Percentiles rank a stretch among this genome's conserved stretches.
These are phyloP conservation scores for Patella caerulea DNA, from an alignment of 2,888 invertebrate genomes.

Conservation along the genomic window DNA sequence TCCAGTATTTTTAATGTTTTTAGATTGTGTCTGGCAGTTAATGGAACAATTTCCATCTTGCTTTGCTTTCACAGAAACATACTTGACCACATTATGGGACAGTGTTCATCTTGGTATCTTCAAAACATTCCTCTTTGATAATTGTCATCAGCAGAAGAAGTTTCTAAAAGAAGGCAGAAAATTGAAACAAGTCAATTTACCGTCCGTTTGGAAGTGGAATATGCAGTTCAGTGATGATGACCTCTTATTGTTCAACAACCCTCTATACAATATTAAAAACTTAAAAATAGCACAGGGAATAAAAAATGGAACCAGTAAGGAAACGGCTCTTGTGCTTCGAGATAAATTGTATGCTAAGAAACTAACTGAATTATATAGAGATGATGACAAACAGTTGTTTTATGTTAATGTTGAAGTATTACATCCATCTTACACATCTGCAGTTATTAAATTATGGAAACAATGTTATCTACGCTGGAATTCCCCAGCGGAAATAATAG, in stretches of 20 bases:
- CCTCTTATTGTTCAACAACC: conserved; percentile 86
- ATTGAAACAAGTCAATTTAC: conserved; percentile 44
- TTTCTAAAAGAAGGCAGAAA: conserved; percentile 72
- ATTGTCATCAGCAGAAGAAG: conserved; percentile 81
- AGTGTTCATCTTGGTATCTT: conserved; percentile 88
- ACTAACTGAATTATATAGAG: conserved; percentile 28
- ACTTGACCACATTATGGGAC: conserved; percentile 93
- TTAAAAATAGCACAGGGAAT: conserved; percentile 27
- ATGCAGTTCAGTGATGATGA: conserved; percentile 88
- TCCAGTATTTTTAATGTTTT: conserved; percentile 89
- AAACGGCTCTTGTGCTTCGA: conserved; percentile 32
- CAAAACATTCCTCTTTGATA: conserved; percentile 93
- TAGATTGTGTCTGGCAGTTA: conserved; percentile 95
- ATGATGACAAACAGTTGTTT: conserved; percentile 20
- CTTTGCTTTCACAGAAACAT: conserved; percentile 93
- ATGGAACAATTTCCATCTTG: conserved; percentile 87
- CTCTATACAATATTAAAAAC: conserved; percentile 75
- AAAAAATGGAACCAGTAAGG: conserved; percentile 28
- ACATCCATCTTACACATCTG: conserved; percentile 41
- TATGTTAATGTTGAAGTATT: conserved; percentile 28
- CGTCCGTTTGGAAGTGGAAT: conserved; percentile 88
- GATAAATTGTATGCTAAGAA: conserved; percentile 30
- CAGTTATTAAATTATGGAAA: conserved; percentile 80
- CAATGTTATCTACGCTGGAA: conserved; percentile 94
- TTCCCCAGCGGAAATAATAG: conserved; percentile 83